phyloP scores from a whole-genome alignment of 2,113 vertebrate genomes.

The Sturnus vulgaris region DNA sequence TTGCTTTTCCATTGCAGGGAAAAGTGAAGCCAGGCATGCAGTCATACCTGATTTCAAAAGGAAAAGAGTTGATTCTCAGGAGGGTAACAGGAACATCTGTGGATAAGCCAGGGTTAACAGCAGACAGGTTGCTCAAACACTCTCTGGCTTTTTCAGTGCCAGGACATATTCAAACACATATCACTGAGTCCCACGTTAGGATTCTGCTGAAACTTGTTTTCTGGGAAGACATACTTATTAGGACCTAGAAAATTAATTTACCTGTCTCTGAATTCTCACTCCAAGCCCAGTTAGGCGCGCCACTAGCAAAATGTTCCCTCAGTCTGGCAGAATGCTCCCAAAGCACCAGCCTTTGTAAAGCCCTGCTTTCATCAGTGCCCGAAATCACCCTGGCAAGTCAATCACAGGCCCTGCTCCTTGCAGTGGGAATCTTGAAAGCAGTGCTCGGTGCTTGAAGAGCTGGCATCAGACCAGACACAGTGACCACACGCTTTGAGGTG shows the following conservation, averaged over 20 bases:
- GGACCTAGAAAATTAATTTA: not conserved
- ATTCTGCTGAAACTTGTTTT: slow-evolving; percentile 36
- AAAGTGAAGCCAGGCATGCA: not conserved
- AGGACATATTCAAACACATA: slow-evolving; percentile 11
- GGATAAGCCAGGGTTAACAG: slow-evolving; percentile 33
- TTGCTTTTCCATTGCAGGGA: not conserved
- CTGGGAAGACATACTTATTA: not conserved
- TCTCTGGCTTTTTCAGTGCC: not conserved
- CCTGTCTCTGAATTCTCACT: not conserved
- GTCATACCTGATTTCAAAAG: slow-evolving; percentile 5
- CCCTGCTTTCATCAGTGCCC: slow-evolving; percentile 35
- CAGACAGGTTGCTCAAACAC: not conserved
- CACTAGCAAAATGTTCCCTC: not conserved
- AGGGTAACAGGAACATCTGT: not conserved
- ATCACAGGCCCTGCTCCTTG: slow-evolving; percentile 42
- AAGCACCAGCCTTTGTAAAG: slow-evolving; percentile 38
- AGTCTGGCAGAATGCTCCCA: not conserved
- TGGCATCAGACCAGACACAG: slow-evolving; percentile 39
- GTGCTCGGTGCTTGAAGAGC: not conserved
- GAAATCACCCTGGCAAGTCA: slow-evolving; percentile 40
- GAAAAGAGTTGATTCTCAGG: not conserved
- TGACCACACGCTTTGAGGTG: not conserved
- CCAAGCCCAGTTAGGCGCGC: not conserved
- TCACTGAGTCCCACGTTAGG: not conserved
- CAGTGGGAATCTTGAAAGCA: slow-evolving; percentile 30